phyloP scores from a whole-genome alignment of 2,113 vertebrate genomes.

The Rhodinocichla rosea region DNA sequence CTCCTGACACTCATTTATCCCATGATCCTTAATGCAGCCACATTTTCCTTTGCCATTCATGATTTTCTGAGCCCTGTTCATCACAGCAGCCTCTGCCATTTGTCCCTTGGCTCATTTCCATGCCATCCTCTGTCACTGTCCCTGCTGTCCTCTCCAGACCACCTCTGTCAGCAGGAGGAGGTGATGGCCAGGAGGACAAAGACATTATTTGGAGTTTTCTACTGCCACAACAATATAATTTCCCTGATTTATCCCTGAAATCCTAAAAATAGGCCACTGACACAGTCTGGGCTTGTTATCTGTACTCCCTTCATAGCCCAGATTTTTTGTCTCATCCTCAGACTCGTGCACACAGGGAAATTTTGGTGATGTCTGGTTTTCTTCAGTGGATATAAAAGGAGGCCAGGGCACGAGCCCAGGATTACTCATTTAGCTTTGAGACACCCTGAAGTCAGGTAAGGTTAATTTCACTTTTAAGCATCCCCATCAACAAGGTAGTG shows the following conservation, averaged over 20 bases:
- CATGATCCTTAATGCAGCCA: not conserved
- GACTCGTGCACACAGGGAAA: fast-evolving
- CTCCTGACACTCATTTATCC: not conserved
- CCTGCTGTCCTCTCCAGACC: not conserved
- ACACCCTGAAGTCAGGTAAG: not conserved
- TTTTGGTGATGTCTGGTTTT: not conserved
- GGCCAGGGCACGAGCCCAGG: not conserved
- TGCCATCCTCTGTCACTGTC: not conserved
- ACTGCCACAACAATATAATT: not conserved
- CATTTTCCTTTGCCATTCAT: not conserved
- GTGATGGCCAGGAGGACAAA: not conserved
- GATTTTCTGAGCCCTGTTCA: not conserved
- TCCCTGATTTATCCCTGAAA: slow-evolving; percentile 1
- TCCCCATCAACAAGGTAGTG: not conserved
- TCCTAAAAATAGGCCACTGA: not conserved
- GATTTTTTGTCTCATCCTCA: not conserved
- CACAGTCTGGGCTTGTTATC: not conserved
- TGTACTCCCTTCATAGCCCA: not conserved
- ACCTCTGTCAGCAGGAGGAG: not conserved
- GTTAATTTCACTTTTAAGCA: not conserved
- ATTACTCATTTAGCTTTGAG: not conserved
- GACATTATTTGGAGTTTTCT: not conserved
- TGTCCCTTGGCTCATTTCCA: not conserved
- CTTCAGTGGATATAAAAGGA: not conserved
- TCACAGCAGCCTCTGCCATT: not conserved